Evolutionary conservation across 2,113 vertebrate genomes (phyloP).

Genomic region (Dermatemys mawii): DNA sequence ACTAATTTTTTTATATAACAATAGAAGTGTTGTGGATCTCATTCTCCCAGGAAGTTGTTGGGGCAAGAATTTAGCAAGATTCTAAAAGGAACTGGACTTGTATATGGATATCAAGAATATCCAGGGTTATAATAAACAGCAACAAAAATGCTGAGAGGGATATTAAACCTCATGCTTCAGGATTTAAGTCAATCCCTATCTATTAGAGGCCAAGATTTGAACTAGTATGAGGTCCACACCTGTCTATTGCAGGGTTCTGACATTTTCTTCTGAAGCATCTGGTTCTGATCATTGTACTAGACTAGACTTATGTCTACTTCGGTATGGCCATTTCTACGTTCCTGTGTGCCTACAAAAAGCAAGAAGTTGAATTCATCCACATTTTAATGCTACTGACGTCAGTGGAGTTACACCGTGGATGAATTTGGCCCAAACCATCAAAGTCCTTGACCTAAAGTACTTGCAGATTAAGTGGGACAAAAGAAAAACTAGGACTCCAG

Average conservation of each 20-base stretch:
- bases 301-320: neutral
- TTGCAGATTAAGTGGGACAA: neutral
- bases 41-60: neutral
- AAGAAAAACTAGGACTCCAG: neutral
- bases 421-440: neutral
- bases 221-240: neutral
- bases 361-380: neutral
- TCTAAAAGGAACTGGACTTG: neutral
- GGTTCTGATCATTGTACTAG: neutral
- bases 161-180: neutral
- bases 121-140: neutral
- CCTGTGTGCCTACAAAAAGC: neutral
- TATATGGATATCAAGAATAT: neutral
- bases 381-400: neutral
- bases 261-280: neutral
- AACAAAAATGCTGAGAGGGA: neutral
- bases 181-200: neutral
- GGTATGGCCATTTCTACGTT: neutral
- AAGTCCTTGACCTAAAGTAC: neutral
- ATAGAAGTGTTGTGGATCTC: too few species aligned
- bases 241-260: neutral
- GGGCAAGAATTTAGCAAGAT: neutral
- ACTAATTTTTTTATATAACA: too few species aligned
- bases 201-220: neutral
- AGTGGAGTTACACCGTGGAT: neutral